A percentile compares a stretch with the other conserved stretches of the same genome.
Conservation (phyloP, 64 coral and sea anemone species). For the Orbicella faveolata region DNA sequence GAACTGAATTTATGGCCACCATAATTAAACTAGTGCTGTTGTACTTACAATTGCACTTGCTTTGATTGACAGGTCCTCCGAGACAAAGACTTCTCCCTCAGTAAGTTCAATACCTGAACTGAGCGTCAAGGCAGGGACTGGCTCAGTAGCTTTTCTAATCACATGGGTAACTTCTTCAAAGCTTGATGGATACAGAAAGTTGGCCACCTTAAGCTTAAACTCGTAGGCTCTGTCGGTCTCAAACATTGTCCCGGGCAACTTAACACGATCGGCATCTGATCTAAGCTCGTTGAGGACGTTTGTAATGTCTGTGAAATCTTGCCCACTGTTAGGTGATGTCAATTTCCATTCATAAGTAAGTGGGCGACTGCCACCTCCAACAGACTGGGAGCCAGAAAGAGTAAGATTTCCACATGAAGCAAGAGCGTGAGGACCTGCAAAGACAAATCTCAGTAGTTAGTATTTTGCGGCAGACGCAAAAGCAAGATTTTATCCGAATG, state of each 20-base stretch:
- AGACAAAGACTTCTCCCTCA: conserved; percentile 17
- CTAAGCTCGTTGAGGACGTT: conserved; percentile 7
- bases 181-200: conserved; percentile 26
- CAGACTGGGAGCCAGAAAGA: conserved; percentile 58
- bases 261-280: neutral
- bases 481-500: too few species aligned
- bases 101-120: conserved; percentile 36
- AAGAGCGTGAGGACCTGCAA: conserved; percentile 42
- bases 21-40: too few species aligned
- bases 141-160: conserved; percentile 25
- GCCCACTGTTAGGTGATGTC: neutral
- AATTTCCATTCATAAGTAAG: conserved; percentile 57
- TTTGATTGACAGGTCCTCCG: conserved; percentile 42
- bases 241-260: conserved; percentile 20
- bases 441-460: neutral
- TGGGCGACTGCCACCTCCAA: conserved; percentile 59
- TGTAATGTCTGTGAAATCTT: neutral
- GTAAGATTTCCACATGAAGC: conserved; percentile 62
- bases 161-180: conserved; percentile 7
- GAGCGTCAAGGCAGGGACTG: conserved; percentile 34
- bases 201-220: conserved; percentile 53
- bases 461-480: too few species aligned
- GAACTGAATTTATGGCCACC: too few species aligned
- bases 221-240: conserved; percentile 22
- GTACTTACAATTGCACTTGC: conserved; percentile 44